phyloP scores from a whole-genome alignment of 2,888 invertebrate genomes.

The Hedya salicella region DNA sequence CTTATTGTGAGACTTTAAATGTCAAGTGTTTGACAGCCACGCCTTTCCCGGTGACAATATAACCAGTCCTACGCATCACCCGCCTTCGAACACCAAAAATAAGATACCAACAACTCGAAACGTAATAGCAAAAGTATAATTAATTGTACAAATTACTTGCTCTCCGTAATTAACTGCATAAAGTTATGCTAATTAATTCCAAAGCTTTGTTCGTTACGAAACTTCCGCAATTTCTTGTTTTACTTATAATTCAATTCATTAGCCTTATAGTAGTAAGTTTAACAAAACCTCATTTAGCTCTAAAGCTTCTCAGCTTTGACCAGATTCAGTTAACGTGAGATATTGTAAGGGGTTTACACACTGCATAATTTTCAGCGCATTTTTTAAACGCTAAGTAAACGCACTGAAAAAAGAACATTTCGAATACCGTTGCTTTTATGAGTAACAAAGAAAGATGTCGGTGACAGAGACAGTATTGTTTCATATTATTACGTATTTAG shows the following conservation, averaged over 20 bases:
- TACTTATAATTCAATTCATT: conserved; percentile 33
- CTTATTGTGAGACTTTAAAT: conserved; percentile 12
- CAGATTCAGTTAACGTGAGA: conserved; percentile 6
- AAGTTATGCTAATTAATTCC: conserved; percentile 25
- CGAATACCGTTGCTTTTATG: too few relatives aligned
- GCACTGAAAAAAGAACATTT: too few relatives aligned
- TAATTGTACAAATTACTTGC: conserved; percentile 19
- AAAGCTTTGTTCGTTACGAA: conserved; percentile 16
- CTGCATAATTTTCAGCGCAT: background rate
- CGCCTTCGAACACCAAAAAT: conserved; percentile 10
- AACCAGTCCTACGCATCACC: conserved; percentile 26
- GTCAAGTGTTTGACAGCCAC: conserved; percentile 38
- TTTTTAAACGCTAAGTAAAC: too few relatives aligned
- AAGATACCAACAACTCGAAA: background rate
- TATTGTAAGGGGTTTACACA: background rate
- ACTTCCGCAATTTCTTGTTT: conserved; percentile 23
- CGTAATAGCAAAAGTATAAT: background rate
- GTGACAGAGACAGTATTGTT: too few relatives aligned
- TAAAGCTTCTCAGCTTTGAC: conserved; percentile 20
- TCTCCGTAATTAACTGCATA: conserved; percentile 4
- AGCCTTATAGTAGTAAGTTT: conserved; percentile 28
- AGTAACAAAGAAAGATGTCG: too few relatives aligned
- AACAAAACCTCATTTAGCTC: conserved; percentile 28
- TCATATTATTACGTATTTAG: too few relatives aligned
- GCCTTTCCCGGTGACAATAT: conserved; percentile 21